A percentile compares a stretch with the other conserved stretches of the same genome.
These are phyloP conservation scores for Arctia plantaginis DNA, from an alignment of 2,888 invertebrate species.

Conservation along the genomic window DNA sequence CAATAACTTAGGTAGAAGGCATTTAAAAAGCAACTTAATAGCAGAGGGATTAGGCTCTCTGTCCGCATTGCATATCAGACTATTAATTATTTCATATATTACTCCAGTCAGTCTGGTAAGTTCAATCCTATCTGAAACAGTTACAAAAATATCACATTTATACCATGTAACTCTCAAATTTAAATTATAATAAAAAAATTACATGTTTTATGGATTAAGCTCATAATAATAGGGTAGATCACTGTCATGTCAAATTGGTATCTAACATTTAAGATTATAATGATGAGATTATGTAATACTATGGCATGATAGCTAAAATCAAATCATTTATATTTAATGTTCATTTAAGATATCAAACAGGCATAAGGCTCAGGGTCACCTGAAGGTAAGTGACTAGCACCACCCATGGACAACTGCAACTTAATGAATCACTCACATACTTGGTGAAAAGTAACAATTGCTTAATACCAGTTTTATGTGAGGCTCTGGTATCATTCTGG, in stretches of 20 bases:
- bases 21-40: conserved; percentile 74
- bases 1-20: conserved; percentile 74
- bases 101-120: conserved; percentile 65
- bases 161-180: neutral
- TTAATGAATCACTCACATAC: neutral
- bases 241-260: neutral
- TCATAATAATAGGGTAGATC: too few species aligned
- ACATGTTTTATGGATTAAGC: neutral
- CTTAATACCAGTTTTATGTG: too few species aligned
- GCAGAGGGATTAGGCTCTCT: conserved; percentile 64
- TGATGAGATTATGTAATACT: too few species aligned
- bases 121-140: conserved; percentile 72
- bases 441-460: neutral
- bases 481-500: too few species aligned
- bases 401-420: too few species aligned
- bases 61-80: conserved; percentile 62
- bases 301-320: too few species aligned
- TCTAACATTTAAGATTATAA: too few species aligned
- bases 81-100: conserved; percentile 76
- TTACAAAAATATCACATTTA: neutral
- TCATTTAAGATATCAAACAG: too few species aligned
- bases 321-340: too few species aligned
- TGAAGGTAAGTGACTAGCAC: too few species aligned
- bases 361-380: too few species aligned
- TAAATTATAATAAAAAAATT: neutral